Conservation (phyloP, 2,888 invertebrate species). For the Sphaeridia pumilis region DNA sequence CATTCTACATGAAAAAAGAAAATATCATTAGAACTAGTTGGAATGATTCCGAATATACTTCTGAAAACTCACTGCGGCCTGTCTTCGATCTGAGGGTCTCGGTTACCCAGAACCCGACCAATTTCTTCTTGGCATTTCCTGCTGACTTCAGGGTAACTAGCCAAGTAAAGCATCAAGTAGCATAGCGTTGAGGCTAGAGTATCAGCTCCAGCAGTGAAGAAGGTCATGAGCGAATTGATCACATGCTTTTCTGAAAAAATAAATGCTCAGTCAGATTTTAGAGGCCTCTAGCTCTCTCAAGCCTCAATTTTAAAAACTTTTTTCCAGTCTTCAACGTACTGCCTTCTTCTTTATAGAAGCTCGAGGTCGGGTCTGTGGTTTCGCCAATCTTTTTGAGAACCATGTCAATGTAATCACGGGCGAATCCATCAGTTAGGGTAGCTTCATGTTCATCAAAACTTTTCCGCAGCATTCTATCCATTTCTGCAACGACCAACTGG, state of each 20-base stretch:
- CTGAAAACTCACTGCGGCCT: slow-evolving; percentile 41
- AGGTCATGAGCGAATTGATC: slow-evolving; percentile 20
- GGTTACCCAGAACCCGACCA: slow-evolving; percentile 41
- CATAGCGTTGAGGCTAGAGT: slow-evolving; percentile 21
- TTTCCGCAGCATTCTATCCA: slow-evolving; percentile 16
- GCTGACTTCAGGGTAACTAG: slow-evolving; percentile 49
- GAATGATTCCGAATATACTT: slow-evolving; percentile 7
- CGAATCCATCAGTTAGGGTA: slow-evolving; percentile 5
- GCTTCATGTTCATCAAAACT: slow-evolving; percentile 18
- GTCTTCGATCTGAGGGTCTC: no score
- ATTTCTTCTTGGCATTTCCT: slow-evolving; percentile 47
- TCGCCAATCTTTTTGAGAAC: slow-evolving; percentile 20
- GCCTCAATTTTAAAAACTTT: not conserved
- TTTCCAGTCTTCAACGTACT: slow-evolving; percentile 5
- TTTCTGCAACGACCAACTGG: slow-evolving; percentile 16
- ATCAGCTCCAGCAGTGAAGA: slow-evolving; percentile 23
- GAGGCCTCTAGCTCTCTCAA: no score
- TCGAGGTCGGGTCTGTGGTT: slow-evolving; percentile 19
- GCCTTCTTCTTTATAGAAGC: slow-evolving; percentile 27
- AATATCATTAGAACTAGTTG: not conserved
- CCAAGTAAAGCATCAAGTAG: slow-evolving; percentile 43
- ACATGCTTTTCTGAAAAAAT: slow-evolving; percentile 19
- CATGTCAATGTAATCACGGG: slow-evolving; percentile 19
- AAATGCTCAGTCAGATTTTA: no score
- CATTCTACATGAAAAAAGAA: slow-evolving; percentile 9